These are phyloP conservation scores for Poeciliopsis turneri DNA, from an alignment of 2,797 vertebrate species.

Conservation along the genomic window DNA sequence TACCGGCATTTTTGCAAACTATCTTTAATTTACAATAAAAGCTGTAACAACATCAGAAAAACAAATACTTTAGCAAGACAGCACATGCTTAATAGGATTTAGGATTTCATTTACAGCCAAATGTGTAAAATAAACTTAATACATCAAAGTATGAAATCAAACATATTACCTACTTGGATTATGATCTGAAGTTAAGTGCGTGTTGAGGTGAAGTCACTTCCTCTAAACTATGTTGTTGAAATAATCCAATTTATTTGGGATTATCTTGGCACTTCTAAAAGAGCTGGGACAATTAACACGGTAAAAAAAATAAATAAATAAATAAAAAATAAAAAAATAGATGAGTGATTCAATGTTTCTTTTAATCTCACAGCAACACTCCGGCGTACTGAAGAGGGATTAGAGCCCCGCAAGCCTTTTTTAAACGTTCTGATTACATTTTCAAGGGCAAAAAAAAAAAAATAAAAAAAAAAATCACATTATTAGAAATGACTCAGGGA, in stretches of 20 bases:
- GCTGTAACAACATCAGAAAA: neutral
- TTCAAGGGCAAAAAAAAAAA: constrained; percentile 56
- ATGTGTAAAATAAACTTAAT: neutral
- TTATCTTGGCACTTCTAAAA: constrained; percentile 46
- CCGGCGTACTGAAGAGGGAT: constrained; percentile 55
- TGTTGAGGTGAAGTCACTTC: constrained; percentile 7
- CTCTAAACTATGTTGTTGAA: constrained; percentile 10
- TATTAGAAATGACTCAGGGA: constrained; percentile 56
- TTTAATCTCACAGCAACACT: constrained; percentile 38
- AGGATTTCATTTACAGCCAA: neutral
- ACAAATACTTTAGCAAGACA: neutral
- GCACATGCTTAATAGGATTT: neutral
- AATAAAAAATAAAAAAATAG: constrained; percentile 1
- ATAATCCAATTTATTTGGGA: constrained; percentile 25
- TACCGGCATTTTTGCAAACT: neutral
- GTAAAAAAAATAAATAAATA: neutral
- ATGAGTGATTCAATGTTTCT: constrained; percentile 42
- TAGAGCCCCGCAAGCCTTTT: constrained; percentile 47
- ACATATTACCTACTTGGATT: neutral
- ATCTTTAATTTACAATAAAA: neutral
- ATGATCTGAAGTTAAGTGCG: neutral
- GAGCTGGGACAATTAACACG: constrained; percentile 55
- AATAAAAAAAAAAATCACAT: constrained; percentile 54
- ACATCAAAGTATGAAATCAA: neutral
- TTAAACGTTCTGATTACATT: constrained; percentile 55